A percentile compares a stretch with the other conserved stretches of the same genome.
These are phyloP conservation scores for Drymonia ruficornis DNA, from an alignment of 2,888 invertebrate genomes.

Conservation along the genomic window DNA sequence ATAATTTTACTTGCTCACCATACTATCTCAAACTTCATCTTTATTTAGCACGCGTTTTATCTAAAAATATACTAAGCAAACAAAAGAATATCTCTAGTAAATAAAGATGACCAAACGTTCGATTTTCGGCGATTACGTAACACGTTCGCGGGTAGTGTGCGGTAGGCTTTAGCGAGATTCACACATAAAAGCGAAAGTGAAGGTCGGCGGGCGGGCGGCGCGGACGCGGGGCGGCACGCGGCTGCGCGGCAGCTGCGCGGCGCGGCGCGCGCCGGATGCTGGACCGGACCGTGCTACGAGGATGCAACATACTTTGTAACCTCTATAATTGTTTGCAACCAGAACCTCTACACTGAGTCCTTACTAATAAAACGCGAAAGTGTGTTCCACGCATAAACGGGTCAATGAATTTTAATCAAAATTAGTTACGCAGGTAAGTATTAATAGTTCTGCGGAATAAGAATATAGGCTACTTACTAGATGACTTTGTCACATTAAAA, in stretches of 20 bases:
- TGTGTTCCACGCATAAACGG: no score
- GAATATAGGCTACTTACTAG: no score
- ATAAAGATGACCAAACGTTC: neutral
- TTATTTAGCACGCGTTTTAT: no score
- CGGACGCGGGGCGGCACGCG: slow-evolving; percentile 25
- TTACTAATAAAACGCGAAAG: no score
- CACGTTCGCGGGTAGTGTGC: slow-evolving; percentile 25
- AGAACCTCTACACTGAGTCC: no score
- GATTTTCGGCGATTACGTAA: slow-evolving; percentile 28
- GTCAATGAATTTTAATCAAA: no score
- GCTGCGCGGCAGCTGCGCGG: slow-evolving; percentile 2
- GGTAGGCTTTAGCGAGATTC: slow-evolving; percentile 50
- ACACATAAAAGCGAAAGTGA: slow-evolving; percentile 67
- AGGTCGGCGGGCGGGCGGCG: slow-evolving; percentile 42
- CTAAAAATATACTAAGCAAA: no score
- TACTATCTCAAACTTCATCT: no score
- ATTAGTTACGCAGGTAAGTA: no score
- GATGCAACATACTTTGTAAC: slow-evolving; percentile 8
- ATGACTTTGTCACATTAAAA: no score
- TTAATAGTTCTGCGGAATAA: no score
- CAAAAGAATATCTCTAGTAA: neutral
- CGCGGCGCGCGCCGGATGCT: slow-evolving; percentile 6
- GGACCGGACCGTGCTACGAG: neutral
- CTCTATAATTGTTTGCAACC: neutral
- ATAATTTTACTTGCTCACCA: no score